Base-by-base conservation (phyloP, 2,113 vertebrate genomes). In the Benitochromis conjunctus region DNA sequence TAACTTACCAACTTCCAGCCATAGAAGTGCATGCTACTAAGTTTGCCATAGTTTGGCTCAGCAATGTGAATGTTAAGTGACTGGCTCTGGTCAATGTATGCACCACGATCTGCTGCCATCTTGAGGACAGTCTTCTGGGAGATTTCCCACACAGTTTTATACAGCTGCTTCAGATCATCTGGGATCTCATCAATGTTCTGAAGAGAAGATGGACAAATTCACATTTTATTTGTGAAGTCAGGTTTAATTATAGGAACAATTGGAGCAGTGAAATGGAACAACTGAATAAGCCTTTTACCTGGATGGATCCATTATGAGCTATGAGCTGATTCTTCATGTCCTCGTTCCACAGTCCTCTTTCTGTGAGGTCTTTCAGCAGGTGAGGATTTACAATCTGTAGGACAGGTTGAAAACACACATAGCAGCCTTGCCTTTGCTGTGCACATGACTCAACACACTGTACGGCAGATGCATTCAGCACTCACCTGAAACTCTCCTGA, bases 291-390 rank as follows among this genome's bases (percentile, higher is more conserved):
- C 1, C 6, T 66, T 84, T 81, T 86, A 99, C 98, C 98, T 99
- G 98, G 89, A 99, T 97, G 26, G 98, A 99, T 62, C 98, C 98
- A 0, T 98, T 99, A 82, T 97, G 97, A 86, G 97, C 95, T 12
- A 99, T 99, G 91, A 99, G 97, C 90, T 98, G 97, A 94, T 99
- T 99, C 93, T 99, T 99, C 98, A 99, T 99, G 78, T 98, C 97
- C 78, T 99, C 98, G 0, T 93, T 97, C 98, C 98, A 99, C 58
- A 99, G 93, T 6, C 97, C 97, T 80, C 95, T 93, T 78, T 99
- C 98, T 0, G 98, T 99, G 81, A 99, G 97, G 89, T 99, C 98
- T 87, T 99, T 99, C 92, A 99, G n/a, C 91, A 99, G 90, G 86
- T 99, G 98, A 4, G 98, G 98, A 87, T 99, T 99, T 86, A 99